These are phyloP conservation scores for Crossaster papposus DNA, from an alignment of 53 echinoderm and acorn worm species.

Conservation along the genomic window DNA sequence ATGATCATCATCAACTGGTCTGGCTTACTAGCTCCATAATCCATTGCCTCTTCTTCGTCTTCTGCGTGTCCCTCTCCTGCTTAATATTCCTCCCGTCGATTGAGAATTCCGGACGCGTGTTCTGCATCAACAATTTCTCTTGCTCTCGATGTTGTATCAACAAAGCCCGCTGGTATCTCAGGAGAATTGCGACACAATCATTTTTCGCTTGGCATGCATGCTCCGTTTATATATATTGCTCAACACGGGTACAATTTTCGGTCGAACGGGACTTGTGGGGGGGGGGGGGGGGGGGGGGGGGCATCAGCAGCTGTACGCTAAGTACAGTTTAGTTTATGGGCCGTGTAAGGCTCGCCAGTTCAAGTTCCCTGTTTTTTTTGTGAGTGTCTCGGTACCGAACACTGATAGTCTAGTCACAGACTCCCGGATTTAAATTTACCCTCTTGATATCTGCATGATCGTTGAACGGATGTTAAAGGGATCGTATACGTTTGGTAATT, in stretches of 20 bases:
- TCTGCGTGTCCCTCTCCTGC: background rate
- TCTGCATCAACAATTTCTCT: background rate
- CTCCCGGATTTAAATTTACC: too few relatives aligned
- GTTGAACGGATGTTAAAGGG: too few relatives aligned
- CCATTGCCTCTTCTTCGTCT: background rate
- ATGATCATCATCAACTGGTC: background rate
- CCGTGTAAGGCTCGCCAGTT: too few relatives aligned
- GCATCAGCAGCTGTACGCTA: background rate
- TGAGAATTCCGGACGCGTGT: background rate
- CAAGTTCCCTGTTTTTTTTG: too few relatives aligned
- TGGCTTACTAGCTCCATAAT: background rate
- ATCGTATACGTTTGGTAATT: too few relatives aligned
- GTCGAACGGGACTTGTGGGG: background rate
- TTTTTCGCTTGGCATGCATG: background rate
- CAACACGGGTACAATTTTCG: background rate
- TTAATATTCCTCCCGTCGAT: background rate
- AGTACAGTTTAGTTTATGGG: background rate
- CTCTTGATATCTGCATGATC: too few relatives aligned
- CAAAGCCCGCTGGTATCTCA: background rate
- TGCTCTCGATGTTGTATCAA: background rate
- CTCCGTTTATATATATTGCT: background rate
- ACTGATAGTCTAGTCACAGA: too few relatives aligned
- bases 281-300: too few relatives aligned
- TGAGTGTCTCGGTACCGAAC: too few relatives aligned
- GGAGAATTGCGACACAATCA: background rate